These are phyloP conservation scores for Trachelus tabidus DNA, from an alignment of 2,888 invertebrate species.

Conservation along the genomic window DNA sequence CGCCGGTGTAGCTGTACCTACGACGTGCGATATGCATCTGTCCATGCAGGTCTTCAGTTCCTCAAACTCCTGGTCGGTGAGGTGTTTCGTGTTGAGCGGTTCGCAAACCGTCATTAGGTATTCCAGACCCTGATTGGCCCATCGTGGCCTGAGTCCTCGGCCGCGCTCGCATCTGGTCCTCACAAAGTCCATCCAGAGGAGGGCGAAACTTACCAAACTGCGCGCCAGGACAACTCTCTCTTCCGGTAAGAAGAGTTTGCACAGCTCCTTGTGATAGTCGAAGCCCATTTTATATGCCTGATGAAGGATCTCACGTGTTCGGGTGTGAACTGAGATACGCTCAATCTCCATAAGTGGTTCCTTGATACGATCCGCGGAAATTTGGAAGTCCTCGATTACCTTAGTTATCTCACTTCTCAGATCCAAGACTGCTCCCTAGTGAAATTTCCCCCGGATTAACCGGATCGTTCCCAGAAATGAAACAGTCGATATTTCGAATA, in stretches of 20 bases:
- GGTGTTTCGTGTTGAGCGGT: constrained; percentile 81
- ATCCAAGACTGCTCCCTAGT: constrained; percentile 70
- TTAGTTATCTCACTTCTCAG: constrained; percentile 71
- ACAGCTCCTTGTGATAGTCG: constrained; percentile 83
- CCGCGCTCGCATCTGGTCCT: constrained; percentile 85
- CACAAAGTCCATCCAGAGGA: constrained; percentile 92
- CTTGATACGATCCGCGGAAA: constrained; percentile 66
- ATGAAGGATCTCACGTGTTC: constrained; percentile 82
- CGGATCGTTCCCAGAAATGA: not conserved
- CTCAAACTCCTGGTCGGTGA: constrained; percentile 84
- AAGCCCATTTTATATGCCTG: constrained; percentile 92
- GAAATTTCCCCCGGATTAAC: not conserved
- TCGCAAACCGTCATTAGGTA: constrained; percentile 88
- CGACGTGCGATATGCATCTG: constrained; percentile 87
- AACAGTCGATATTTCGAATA: not conserved
- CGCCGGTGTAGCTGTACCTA: constrained; percentile 72
- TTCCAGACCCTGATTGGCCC: constrained; percentile 91
- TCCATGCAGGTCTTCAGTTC: constrained; percentile 82
- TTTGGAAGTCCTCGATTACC: constrained; percentile 72
- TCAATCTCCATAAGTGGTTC: constrained; percentile 72
- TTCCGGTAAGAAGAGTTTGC: constrained; percentile 70
- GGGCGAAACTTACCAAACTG: constrained; percentile 77
- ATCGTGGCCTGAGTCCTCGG: constrained; percentile 82
- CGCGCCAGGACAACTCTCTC: constrained; percentile 68
- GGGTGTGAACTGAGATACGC: constrained; percentile 71